phyloP scores from a whole-genome alignment of 1,140 invertebrate species.

The Zaprionus nigranus region DNA sequence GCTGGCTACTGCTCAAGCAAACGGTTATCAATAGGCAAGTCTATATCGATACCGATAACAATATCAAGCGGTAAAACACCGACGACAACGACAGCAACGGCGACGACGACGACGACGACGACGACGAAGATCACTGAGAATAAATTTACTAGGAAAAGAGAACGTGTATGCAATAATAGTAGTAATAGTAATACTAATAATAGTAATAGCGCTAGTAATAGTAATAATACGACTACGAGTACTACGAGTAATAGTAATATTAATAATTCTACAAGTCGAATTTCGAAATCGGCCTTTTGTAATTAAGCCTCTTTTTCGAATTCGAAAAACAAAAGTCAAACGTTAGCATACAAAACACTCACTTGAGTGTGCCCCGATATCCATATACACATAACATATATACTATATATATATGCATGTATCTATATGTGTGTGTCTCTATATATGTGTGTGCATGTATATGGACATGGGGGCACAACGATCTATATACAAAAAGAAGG shows the following conservation, averaged over 20 bases:
- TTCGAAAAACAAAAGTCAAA: slow-evolving; percentile 72
- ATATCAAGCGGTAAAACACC: slow-evolving; percentile 32
- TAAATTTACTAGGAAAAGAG: slow-evolving; percentile 84
- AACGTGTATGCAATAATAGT: slow-evolving; percentile 84
- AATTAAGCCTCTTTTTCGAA: slow-evolving; percentile 77
- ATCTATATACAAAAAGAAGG: slow-evolving; percentile 13
- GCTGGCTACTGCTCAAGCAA: background rate
- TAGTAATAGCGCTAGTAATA: slow-evolving; percentile 75
- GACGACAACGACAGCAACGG: slow-evolving; percentile 27
- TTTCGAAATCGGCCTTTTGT: slow-evolving; percentile 83
- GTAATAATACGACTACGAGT: slow-evolving; percentile 62
- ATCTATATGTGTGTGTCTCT: slow-evolving; percentile 22
- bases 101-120: slow-evolving; percentile 39
- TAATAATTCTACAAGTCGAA: slow-evolving; percentile 79
- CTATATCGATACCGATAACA: slow-evolving; percentile 23
- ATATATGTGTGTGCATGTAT: slow-evolving; percentile 4
- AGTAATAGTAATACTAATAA: slow-evolving; percentile 73
- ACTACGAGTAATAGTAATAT: slow-evolving; percentile 77
- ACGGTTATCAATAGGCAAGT: slow-evolving; percentile 5
- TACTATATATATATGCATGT: slow-evolving; percentile 15
- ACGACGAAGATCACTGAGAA: slow-evolving; percentile 66
- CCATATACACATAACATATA: slow-evolving; percentile 5
- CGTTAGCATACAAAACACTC: slow-evolving; percentile 63
- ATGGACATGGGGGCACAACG: slow-evolving; percentile 18
- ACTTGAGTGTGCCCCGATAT: slow-evolving; percentile 6